Base-by-base conservation (phyloP, 2,888 invertebrate species). In the Lithophane ornitopus region DNA sequence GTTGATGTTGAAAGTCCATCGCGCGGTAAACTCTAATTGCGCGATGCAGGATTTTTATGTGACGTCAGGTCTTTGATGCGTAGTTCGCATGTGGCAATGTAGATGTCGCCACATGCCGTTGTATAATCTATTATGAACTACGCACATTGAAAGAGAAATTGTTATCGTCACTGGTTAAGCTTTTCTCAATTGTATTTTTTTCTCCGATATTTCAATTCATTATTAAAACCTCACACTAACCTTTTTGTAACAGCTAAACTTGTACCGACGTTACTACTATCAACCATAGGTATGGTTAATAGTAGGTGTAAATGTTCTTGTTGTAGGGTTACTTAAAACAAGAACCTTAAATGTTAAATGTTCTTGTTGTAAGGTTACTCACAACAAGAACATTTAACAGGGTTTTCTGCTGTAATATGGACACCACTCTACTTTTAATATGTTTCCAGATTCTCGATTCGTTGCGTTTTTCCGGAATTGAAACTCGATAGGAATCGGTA, bases 391-490 rank as follows among this genome's bases (percentile, higher is more conserved):
- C 44, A 56, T 8, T 22, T n/a, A n/a, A 19, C 19, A 39, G 14
- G 8, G 34, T 26, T 44, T 54, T 41, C 54, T 11, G 22, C 11
- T 61, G 28, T 26, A 56, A 44, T 28, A 56, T 9, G 22, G n/a
- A 56, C 44, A 61, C 26, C 26, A 3, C 19, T 39, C 46, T 34
- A 19, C 22, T 68, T 69, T 67, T 52, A 62, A 78, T 39, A 54
- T 59, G n/a, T 44, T 76, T 68, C 3, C 62, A 68, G 19, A 81
- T 52, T 72, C 41, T 68, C 46, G 46, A 63, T 59, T 49, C 66
- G 62, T 66, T 83, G 79, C 83, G 61, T 74, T 79, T 69, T 61
- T n/a, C 63, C 69, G 54, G 44, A 83, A 82, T 68, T 75, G 70
- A 81, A 81, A 72, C 67, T 72, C 67, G 67, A 82, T 84, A 39